phyloP scores from a whole-genome alignment of 2,113 vertebrate species.

The Piaya cayana region DNA sequence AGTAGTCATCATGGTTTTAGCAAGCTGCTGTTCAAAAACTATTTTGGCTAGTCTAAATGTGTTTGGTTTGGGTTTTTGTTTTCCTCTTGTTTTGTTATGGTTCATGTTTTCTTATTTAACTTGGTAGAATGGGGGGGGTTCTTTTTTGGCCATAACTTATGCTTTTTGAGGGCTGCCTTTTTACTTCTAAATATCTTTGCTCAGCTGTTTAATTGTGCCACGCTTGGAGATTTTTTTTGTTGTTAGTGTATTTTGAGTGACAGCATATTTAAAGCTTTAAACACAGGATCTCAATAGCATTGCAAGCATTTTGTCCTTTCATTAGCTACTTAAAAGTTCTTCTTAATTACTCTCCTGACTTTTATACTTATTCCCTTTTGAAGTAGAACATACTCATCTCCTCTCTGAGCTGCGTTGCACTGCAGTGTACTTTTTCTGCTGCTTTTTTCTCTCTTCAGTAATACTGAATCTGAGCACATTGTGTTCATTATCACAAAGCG shows the following conservation, averaged over 20 bases:
- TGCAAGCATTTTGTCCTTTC: not conserved
- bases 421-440: not conserved
- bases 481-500: not conserved
- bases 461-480: not conserved
- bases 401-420: not conserved
- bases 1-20: not conserved
- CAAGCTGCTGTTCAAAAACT: not conserved
- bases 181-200: not conserved
- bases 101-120: not conserved
- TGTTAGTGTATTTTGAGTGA: not conserved
- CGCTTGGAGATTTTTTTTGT: not conserved
- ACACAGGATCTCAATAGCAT: not conserved
- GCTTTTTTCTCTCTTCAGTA: not conserved
- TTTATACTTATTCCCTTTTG: not conserved
- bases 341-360: not conserved
- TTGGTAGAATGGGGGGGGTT: not conserved
- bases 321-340: not conserved
- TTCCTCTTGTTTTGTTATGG: no score
- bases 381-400: not conserved
- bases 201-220: not conserved
- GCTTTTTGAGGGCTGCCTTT: not conserved
- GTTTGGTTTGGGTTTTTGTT: not conserved
- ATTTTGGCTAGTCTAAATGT: not conserved
- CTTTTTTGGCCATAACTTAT: not conserved
- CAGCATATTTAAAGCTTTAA: not conserved